Conservation (phyloP, 2,797 vertebrate genomes). For the Phrynocephalus guinanensis region DNA sequence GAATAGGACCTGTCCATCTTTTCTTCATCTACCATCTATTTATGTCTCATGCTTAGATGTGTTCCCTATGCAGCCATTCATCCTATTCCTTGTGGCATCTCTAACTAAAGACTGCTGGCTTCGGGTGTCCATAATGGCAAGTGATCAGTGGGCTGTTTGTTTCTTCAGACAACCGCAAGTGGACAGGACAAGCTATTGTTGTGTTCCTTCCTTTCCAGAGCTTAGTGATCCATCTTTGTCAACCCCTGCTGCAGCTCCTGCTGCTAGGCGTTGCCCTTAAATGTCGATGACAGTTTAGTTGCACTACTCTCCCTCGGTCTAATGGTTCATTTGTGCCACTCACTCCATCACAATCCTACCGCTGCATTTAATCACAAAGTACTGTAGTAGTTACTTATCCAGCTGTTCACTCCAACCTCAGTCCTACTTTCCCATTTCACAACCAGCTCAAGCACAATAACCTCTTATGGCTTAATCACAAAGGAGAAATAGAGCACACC, state of each 20-base stretch:
- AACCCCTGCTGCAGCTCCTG: conserved; percentile 35
- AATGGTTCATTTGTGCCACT: conserved; percentile 43
- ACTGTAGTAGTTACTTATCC: neutral
- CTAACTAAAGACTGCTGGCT: conserved; percentile 61
- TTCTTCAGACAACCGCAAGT: conserved; percentile 47
- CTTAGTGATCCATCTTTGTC: conserved; percentile 39
- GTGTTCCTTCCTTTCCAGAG: conserved; percentile 51
- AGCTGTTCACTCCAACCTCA: neutral
- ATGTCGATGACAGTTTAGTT: conserved; percentile 40
- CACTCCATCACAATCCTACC: conserved; percentile 23
- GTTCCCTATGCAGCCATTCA: conserved; percentile 60
- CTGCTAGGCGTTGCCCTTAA: conserved; percentile 38
- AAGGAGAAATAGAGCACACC: neutral
- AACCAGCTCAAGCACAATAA: neutral
- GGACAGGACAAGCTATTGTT: conserved; percentile 19
- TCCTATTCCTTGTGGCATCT: conserved; percentile 45
- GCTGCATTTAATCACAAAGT: conserved; percentile 23
- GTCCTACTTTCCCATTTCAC: neutral
- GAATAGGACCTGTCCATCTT: conserved; percentile 62
- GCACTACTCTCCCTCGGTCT: rapidly evolving
- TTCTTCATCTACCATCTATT: conserved; percentile 65
- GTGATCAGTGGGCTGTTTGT: conserved; percentile 63
- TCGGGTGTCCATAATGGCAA: conserved; percentile 60
- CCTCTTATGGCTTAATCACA: neutral
- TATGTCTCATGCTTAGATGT: conserved; percentile 63